phyloP scores from a whole-genome alignment of 2,797 vertebrate genomes.

The Gambusia yucatana region DNA sequence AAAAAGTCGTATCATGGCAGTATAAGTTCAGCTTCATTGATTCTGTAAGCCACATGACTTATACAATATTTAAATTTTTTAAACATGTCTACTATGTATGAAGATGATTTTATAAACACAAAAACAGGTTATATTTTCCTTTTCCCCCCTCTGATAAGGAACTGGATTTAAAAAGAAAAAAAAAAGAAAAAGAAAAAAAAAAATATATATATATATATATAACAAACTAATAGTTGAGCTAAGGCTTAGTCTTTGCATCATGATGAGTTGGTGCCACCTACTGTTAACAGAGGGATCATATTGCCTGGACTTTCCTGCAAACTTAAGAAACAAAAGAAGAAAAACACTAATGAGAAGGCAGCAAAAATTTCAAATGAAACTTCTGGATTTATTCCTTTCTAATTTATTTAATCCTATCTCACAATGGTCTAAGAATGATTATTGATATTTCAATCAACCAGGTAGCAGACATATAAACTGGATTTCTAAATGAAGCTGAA shows the following conservation, averaged over 20 bases:
- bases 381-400: background rate
- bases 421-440: background rate
- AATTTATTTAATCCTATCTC: background rate
- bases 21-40: constrained; percentile 23
- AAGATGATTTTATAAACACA: constrained; percentile 12
- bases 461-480: background rate
- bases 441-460: background rate
- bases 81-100: constrained; percentile 17
- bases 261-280: constrained; percentile 85
- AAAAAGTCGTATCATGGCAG: constrained; percentile 26
- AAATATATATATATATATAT: too few species aligned
- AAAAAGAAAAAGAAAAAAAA: too few species aligned
- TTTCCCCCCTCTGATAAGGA: too few species aligned
- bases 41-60: constrained; percentile 8
- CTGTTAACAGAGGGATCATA: constrained; percentile 76
- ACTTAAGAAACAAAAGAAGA: background rate
- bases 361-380: background rate
- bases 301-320: constrained; percentile 25
- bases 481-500: background rate
- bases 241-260: constrained; percentile 53
- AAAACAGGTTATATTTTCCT: background rate
- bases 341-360: background rate
- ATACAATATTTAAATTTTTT: background rate
- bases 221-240: constrained; percentile 27
- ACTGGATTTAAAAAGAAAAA: too few species aligned